Conservation (phyloP, 1,140 invertebrate species). For the Tribolium castaneum region DNA sequence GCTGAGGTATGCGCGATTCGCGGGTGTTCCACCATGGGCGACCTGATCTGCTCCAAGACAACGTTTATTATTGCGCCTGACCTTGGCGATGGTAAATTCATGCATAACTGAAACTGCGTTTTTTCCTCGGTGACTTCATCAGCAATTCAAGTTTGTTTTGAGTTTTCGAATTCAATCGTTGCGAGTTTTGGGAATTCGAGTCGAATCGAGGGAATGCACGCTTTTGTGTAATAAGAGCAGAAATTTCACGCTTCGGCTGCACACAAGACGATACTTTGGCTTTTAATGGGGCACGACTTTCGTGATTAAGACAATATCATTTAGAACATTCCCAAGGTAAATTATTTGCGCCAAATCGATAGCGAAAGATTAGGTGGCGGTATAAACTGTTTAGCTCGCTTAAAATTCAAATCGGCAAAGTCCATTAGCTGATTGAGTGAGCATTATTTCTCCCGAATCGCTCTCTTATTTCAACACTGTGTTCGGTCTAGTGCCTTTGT, state of each 20-base stretch:
- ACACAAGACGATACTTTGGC: background rate
- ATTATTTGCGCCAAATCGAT: background rate
- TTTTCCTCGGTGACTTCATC: background rate
- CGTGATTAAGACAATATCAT: slow-evolving; percentile 10
- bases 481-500: background rate
- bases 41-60: slow-evolving; percentile 33
- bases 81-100: slow-evolving; percentile 7
- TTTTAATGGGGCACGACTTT: slow-evolving; percentile 19
- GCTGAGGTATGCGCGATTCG: slow-evolving; percentile 40
- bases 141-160: background rate
- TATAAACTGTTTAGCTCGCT: background rate
- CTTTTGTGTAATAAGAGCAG: background rate
- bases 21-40: slow-evolving; percentile 44
- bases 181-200: background rate
- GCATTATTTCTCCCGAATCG: background rate
- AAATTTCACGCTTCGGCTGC: slow-evolving; percentile 7
- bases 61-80: slow-evolving; percentile 14
- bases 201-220: background rate
- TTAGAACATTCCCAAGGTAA: background rate
- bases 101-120: background rate
- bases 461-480: background rate
- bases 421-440: background rate
- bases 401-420: background rate
- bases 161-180: background rate
- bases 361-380: too few species aligned